Base-by-base conservation (phyloP, 1,140 invertebrate species). In the Conus ventricosus region DNA sequence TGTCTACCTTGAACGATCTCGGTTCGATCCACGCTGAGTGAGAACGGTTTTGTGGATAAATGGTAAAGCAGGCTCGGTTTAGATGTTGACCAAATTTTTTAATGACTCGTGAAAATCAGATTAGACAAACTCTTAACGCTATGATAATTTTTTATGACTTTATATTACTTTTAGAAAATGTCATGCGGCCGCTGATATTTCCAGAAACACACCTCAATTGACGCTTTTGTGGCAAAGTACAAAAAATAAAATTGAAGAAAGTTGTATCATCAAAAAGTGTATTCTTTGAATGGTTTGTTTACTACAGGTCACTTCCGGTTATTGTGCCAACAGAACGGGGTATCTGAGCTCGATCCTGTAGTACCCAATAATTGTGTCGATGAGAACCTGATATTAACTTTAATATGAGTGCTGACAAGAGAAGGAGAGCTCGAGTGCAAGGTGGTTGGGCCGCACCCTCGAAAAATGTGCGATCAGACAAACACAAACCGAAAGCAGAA, bases 381-480 rank as follows among this genome's bases (percentile, higher is more conserved):
- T 39, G 39, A 39, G 39, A 39, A 39, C 39, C 39, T 39, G 39
- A 39, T 39, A 39, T 39, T 39, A 39, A 39, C 39, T 27, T 23
- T 78, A 85, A 87, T 39, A 93, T 93, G 92, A 92, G 87, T 88
- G 11, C 85, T 81, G 93, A 93, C 25, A 93, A 93, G 87, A 91
- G 90, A 88, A 88, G 91, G 80, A 88, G 91, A 63, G 87, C 92
- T 4, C 88, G 94, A 53, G 93, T 95, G 6, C 94, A 95, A 89
- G 94, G 94, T 51, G 94, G 94, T 20, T 95, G 94, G 94, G 93
- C 94, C n/a, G 91, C 91, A 25, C 90, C 93, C 39, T 10, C 67
- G 20, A 90, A 87, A n/a, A 71, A 92, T 85, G 88, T 91, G 0
- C 88, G 90, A 86, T 93, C 93, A 17, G 92, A 94, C 60, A 89